Evolutionary conservation across 2,797 vertebrate genomes (phyloP).

Genomic region (Microctenopoma lineatum): DNA sequence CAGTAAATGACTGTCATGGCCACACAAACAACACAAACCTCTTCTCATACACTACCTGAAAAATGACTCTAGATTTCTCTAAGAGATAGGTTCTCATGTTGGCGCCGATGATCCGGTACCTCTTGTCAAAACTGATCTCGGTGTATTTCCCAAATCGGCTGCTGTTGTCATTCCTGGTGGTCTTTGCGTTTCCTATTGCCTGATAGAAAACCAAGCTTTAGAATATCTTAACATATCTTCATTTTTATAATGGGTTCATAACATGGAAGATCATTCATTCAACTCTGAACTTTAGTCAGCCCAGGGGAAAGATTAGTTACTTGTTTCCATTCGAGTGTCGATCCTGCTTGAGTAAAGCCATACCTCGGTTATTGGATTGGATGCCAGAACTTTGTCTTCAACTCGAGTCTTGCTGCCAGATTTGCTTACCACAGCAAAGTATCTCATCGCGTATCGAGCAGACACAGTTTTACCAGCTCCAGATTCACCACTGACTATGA

Average conservation of each 20-base stretch:
- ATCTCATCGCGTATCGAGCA: slow-evolving; percentile 95
- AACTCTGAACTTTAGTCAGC: background rate
- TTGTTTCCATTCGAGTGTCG: background rate
- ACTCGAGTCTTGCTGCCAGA: slow-evolving; percentile 90
- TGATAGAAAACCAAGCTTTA: slow-evolving; percentile 58
- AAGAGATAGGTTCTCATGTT: slow-evolving; percentile 98
- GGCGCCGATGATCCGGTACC: slow-evolving; percentile 93
- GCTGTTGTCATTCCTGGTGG: slow-evolving; percentile 98
- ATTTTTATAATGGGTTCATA: too few species aligned
- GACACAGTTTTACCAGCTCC: slow-evolving; percentile 98
- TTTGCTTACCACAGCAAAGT: slow-evolving; percentile 96
- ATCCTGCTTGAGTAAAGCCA: background rate
- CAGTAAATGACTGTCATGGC: background rate
- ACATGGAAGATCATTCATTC: too few species aligned
- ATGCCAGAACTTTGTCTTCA: slow-evolving; percentile 96
- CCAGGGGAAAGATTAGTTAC: background rate
- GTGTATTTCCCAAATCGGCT: slow-evolving; percentile 99
- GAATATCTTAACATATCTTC: too few species aligned
- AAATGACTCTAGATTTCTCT: slow-evolving; percentile 98
- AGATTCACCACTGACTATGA: slow-evolving; percentile 98
- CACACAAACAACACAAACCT: background rate
- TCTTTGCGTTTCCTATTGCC: slow-evolving; percentile 99
- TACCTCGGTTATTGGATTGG: slow-evolving; percentile 97
- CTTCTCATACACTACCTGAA: slow-evolving; percentile 85
- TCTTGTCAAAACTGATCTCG: slow-evolving; percentile 95